Evolutionary conservation across 2,888 invertebrate species (phyloP).

Genomic region (Cosmopolites sordidus): DNA sequence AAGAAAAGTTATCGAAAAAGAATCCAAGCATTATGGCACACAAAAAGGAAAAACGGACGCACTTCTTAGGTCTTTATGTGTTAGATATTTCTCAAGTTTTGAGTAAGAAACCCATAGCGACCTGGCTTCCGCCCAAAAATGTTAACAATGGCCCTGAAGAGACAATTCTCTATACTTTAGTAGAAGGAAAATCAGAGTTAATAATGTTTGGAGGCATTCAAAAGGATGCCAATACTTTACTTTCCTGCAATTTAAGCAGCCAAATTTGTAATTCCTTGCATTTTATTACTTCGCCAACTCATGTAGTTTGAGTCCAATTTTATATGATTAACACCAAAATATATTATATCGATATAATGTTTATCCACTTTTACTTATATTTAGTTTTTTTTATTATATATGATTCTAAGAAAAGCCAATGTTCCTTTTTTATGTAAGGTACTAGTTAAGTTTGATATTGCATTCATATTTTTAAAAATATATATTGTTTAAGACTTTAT

Average conservation of each 20-base stretch:
- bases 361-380: not conserved
- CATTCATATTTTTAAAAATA: not conserved
- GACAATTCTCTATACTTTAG: constrained; percentile 83
- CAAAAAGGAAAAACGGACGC: constrained; percentile 36
- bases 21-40: constrained; percentile 20
- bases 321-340: not conserved
- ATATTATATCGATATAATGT: not conserved
- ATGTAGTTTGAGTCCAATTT: constrained; percentile 54
- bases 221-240: constrained; percentile 65
- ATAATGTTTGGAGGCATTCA: constrained; percentile 96
- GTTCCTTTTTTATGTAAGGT: not conserved
- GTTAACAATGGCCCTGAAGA: constrained; percentile 67
- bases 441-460: not conserved
- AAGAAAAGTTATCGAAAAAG: constrained; percentile 34
- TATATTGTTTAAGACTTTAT: too few species aligned
- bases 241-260: constrained; percentile 53
- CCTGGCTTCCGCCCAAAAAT: constrained; percentile 67
- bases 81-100: constrained; percentile 75
- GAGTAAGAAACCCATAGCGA: constrained; percentile 61
- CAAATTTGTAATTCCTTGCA: constrained; percentile 75
- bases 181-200: constrained; percentile 85
- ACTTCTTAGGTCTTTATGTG: constrained; percentile 71
- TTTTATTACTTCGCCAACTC: constrained; percentile 69
- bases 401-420: not conserved
- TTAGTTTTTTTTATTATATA: not conserved